These are phyloP conservation scores for Nyctibius bracteatus DNA, from an alignment of 2,113 vertebrate species.

Conservation along the genomic window DNA sequence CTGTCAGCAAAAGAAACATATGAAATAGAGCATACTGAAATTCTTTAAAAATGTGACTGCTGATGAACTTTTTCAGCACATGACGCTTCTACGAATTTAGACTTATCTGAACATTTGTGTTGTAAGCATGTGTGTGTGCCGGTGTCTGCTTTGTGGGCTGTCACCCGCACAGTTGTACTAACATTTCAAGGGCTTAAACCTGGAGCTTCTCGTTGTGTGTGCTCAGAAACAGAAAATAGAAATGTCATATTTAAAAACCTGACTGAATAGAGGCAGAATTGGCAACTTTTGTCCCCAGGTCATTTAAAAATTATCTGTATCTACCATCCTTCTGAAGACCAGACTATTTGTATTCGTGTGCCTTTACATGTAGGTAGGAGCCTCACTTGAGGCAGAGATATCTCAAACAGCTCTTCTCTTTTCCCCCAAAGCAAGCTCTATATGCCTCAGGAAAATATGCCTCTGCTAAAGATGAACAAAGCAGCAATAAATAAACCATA, in stretches of 20 bases:
- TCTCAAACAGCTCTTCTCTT: not conserved
- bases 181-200: not conserved
- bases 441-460: not conserved
- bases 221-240: not conserved
- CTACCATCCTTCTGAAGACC: not conserved
- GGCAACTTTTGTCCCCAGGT: not conserved
- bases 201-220: not conserved
- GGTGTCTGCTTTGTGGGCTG: not conserved
- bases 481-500: not conserved
- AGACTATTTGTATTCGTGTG: not conserved
- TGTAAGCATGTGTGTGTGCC: not conserved
- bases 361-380: not conserved
- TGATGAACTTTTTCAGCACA: not conserved
- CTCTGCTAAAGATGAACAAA: not conserved
- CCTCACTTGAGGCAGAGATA: not conserved
- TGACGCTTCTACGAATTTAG: not conserved
- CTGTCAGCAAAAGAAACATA: not conserved
- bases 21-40: not conserved
- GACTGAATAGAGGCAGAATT: not conserved
- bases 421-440: fast-evolving
- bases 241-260: not conserved
- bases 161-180: not conserved
- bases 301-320: not conserved
- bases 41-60: not conserved
- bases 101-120: not conserved